Percentiles rank a stretch among this genome's conserved stretches.
phyloP scores from a whole-genome alignment of 2,888 invertebrate species.

The Lasius fuliginosus region DNA sequence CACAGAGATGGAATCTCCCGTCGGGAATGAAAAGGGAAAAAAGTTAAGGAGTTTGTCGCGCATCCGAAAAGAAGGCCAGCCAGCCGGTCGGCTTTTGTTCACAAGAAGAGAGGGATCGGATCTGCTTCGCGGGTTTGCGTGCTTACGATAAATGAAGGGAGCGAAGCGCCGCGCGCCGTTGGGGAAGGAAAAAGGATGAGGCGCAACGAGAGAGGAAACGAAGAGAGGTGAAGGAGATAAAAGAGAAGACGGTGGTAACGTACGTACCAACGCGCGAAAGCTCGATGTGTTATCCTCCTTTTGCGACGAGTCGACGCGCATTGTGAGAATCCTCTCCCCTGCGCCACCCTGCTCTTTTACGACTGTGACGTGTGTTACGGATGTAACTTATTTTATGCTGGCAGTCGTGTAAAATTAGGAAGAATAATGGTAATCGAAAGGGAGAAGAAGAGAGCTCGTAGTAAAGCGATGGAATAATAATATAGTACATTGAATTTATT shows the following conservation, averaged over 20 bases:
- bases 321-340: slow-evolving; percentile 65
- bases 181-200: slow-evolving; percentile 39
- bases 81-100: slow-evolving; percentile 61
- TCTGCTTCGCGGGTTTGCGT: slow-evolving; percentile 52
- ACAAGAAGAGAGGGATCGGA: slow-evolving; percentile 42
- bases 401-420: slow-evolving; percentile 53
- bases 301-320: slow-evolving; percentile 68
- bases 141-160: slow-evolving; percentile 61
- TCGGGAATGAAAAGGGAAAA: slow-evolving; percentile 53
- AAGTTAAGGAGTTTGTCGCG: slow-evolving; percentile 39
- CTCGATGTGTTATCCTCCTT: slow-evolving; percentile 56
- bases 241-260: slow-evolving; percentile 63
- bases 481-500: background rate
- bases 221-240: slow-evolving; percentile 38
- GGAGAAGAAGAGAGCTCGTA: background rate
- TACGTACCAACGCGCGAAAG: slow-evolving; percentile 58
- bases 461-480: background rate
- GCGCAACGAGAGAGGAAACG: slow-evolving; percentile 31
- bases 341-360: slow-evolving; percentile 46
- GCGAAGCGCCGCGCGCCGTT: slow-evolving; percentile 41
- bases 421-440: slow-evolving; percentile 29
- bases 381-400: slow-evolving; percentile 81
- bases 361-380: slow-evolving; percentile 62
- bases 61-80: slow-evolving; percentile 46
- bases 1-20: slow-evolving; percentile 51